Conservation (phyloP, 2,888 invertebrate genomes). For the Torymus texanus region DNA sequence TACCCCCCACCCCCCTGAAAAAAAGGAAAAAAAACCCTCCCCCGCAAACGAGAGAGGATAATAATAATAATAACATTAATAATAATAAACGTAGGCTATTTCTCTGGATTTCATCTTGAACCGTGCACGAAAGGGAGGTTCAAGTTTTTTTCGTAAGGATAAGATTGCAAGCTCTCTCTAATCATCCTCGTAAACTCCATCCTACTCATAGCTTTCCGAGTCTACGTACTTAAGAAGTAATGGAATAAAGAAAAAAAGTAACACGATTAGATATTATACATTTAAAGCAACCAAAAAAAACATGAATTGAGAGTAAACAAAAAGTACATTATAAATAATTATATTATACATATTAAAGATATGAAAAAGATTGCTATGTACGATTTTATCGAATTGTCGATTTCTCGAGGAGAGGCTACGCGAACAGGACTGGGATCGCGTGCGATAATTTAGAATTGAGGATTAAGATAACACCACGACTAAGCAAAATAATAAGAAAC, state of each 20-base stretch:
- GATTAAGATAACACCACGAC: slow-evolving; percentile 45
- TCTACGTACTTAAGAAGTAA: slow-evolving; percentile 66
- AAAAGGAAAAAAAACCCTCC: not conserved
- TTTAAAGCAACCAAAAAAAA: slow-evolving; percentile 39
- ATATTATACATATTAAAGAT: slow-evolving; percentile 52
- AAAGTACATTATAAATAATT: slow-evolving; percentile 59
- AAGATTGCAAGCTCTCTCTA: slow-evolving; percentile 38
- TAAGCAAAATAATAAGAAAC: slow-evolving; percentile 24
- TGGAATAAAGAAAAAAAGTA: slow-evolving; percentile 47
- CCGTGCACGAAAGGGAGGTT: not conserved
- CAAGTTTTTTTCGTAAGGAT: slow-evolving; percentile 8
- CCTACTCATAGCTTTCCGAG: slow-evolving; percentile 65
- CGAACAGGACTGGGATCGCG: slow-evolving; percentile 21
- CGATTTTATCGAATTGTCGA: slow-evolving; percentile 53
- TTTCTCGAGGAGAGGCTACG: not conserved
- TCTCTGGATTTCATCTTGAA: slow-evolving; percentile 16
- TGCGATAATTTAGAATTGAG: slow-evolving; percentile 19
- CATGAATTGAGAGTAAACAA: slow-evolving; percentile 57
- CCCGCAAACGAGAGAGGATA: slow-evolving; percentile 3
- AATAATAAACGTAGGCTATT: slow-evolving; percentile 18
- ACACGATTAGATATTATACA: slow-evolving; percentile 50
- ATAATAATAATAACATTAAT: slow-evolving; percentile 9
- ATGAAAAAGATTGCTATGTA: slow-evolving; percentile 55
- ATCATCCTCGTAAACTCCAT: slow-evolving; percentile 61
- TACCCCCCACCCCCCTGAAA: not conserved